A percentile compares a stretch with the other conserved stretches of the same genome.
Evolutionary conservation across 2,113 vertebrate genomes (phyloP).

Genomic region (Amazona guildingii): DNA sequence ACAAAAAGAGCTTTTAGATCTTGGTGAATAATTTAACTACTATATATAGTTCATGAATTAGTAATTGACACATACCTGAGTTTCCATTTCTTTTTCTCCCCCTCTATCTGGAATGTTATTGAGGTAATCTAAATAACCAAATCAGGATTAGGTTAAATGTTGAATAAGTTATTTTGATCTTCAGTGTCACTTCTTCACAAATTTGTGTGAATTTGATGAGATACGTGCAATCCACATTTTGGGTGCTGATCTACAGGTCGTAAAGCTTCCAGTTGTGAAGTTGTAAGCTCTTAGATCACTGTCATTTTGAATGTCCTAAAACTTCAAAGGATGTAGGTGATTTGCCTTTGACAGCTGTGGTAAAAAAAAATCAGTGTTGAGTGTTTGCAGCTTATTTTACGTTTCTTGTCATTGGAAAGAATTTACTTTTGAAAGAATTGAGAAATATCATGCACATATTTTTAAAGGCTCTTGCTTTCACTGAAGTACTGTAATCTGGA

Average conservation of each 20-base stretch:
- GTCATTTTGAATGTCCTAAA: not conserved
- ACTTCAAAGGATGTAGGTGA: not conserved
- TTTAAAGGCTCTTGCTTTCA: not conserved
- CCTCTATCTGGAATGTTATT: not conserved
- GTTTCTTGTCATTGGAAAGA: not conserved
- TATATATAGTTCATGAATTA: not conserved
- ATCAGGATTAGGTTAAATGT: not conserved
- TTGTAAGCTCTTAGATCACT: not conserved
- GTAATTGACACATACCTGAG: not conserved
- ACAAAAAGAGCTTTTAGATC: not conserved
- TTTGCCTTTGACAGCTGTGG: not conserved
- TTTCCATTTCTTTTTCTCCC: not conserved
- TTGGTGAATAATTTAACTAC: not conserved
- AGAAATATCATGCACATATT: not conserved
- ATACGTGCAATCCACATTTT: not conserved
- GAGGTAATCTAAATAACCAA: not conserved
- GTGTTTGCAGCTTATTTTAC: not conserved
- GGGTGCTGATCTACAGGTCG: not conserved
- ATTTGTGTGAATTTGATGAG: not conserved
- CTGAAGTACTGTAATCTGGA: not conserved
- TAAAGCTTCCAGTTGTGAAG: not conserved
- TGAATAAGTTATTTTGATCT: not conserved
- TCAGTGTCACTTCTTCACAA: not conserved
- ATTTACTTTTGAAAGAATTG: not conserved
- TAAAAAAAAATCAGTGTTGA: not conserved